These are phyloP conservation scores for Ditula angustiorana DNA, from an alignment of 2,888 invertebrate species.

Conservation along the genomic window DNA sequence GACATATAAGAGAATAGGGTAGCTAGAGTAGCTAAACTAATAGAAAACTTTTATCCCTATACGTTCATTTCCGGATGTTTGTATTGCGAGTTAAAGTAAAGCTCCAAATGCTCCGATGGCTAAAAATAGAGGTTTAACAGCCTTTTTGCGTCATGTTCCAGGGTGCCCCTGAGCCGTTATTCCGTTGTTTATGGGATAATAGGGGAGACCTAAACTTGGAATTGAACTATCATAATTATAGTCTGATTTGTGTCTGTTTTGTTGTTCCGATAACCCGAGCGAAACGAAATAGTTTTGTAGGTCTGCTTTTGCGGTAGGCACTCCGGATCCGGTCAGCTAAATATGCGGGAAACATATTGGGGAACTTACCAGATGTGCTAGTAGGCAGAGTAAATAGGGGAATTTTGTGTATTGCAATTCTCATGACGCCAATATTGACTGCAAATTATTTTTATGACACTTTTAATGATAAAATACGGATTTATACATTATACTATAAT, in stretches of 20 bases:
- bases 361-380: neutral
- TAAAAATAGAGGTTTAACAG: neutral
- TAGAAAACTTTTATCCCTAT: neutral
- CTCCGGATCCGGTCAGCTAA: neutral
- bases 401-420: neutral
- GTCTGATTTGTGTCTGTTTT: conserved; percentile 5
- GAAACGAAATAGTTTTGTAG: neutral
- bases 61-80: neutral
- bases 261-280: neutral
- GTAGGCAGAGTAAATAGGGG: neutral
- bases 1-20: neutral
- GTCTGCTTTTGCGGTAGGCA: neutral
- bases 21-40: neutral
- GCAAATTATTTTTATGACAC: too few species aligned
- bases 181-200: neutral
- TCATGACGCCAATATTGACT: neutral
- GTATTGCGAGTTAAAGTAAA: neutral
- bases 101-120: neutral
- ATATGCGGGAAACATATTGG: neutral
- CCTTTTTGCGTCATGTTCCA: conserved; percentile 1
- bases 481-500: too few species aligned
- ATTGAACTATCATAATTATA: conserved; percentile 1
- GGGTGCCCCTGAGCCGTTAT: neutral
- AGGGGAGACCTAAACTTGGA: conserved; percentile 1
- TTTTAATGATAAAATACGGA: too few species aligned